Base-by-base conservation (phyloP, 2,888 invertebrate species). In the Stenchaetothrips biformis region DNA sequence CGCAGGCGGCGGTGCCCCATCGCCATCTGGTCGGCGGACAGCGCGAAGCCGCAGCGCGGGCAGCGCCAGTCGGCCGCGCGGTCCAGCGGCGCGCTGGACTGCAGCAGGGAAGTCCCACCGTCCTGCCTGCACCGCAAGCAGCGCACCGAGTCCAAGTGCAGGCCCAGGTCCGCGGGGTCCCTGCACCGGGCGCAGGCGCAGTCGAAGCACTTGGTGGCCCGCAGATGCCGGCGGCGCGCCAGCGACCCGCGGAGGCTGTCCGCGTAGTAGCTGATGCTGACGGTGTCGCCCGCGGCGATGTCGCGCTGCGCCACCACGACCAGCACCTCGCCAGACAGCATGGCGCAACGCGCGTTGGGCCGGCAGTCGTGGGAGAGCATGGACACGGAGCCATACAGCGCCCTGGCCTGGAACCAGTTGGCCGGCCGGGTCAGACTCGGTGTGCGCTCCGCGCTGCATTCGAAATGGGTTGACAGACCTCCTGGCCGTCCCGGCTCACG, bases 121-220 rank as follows among this genome's bases (percentile, higher is more conserved):
- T 37, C 37, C 25, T 74, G 67, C 18, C 53, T 9, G 53, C 83
- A 83, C 27, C 81, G 81, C 83, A 89, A 91, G 85, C 95, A 96
- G 85, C 93, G 94, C 3, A 96, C 86, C 0, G 94, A 92, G 82
- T 95, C 93, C 85, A 94, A 90, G 85, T 95, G 91, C 0, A 95
- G 94, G 6, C 92, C 93, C 77, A 95, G 86, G 85, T 96, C 96
- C 0, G 92, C 93, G 11, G 94, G 93, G 86, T 95, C 95, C 1
- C 90, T 87, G 85, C 95, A 96, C 79, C 95, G 89, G 2, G 87
- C 84, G 84, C 95, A 96, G 48, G 89, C 89, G 86, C 95, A 96
- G 27, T 89, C 89, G 86, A 96, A 95, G 87, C 92, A 93, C 88
- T 95, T 95, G 67, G 94, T 92, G 84, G 92, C 90, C 79, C 89